Evolutionary conservation across 1,140 invertebrate species (phyloP), one percentile per base, ranked within the genome.

Genomic region (Nylanderia fulva): DNA sequence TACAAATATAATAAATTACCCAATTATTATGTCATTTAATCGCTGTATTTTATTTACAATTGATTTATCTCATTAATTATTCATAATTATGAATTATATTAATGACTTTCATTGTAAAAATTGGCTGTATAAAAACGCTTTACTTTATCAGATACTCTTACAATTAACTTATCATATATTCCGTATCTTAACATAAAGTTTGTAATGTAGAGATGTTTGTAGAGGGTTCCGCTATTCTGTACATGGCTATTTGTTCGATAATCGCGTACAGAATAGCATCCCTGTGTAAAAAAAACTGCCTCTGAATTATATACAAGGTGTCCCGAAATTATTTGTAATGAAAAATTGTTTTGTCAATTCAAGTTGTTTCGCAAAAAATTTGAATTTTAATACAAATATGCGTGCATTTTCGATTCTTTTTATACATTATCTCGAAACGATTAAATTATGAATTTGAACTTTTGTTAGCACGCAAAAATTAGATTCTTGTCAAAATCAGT

Each of bases 11-110:
- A 64, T 77, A 29, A 66, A 60, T 54, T 66, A 54, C 61, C n/a
- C 24, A 76, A 80, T 89, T 83, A 84, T 71, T 74, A 39, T 84
- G 39, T 71, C 77, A 69, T 86, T 85, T 33, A 71, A 79, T 66
- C 69, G 52, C 15, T 69, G n/a, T 68, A 15, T 42, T 89, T 89
- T 85, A 87, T 83, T 90, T 82, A 89, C 75, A 87, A 24, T 84
- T 75, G 48, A 56, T 61, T 74, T 42, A 58, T 80, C 24, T 77
- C 27, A 18, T 69, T 48, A 54, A 36, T 82, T 60, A 60, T 72
- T 82, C 66, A 71, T 21, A 64, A 54, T 79, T 64, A 56, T 21
- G 48, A 68, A 18, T 79, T 68, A 66, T 39, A 29, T 33, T 66
- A 77, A 63, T 36, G 63, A 63, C 74, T 76, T 75, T 76, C 27